phyloP scores from a whole-genome alignment of 2,113 vertebrate genomes.

The Myodes glareolus region DNA sequence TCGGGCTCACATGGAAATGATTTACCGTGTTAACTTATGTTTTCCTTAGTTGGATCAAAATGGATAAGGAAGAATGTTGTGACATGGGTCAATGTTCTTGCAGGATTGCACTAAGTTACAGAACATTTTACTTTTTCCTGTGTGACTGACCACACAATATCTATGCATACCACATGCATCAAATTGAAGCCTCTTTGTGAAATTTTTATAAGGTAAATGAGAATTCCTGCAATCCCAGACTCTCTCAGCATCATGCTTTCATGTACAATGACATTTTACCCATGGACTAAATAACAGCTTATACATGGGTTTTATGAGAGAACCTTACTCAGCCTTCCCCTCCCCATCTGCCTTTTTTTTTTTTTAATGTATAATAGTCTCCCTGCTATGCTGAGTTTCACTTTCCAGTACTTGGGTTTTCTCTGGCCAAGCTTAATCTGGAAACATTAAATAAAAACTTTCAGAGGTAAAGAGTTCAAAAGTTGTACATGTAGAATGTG shows the following conservation, averaged over 20 bases:
- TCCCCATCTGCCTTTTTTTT: not conserved
- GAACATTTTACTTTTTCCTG: not conserved
- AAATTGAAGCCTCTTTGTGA: not conserved
- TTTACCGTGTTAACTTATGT: slow-evolving; percentile 15
- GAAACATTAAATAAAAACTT: not conserved
- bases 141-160: not conserved
- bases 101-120: not conserved
- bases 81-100: not conserved
- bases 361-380: not conserved
- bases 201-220: not conserved
- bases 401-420: not conserved
- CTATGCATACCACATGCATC: not conserved
- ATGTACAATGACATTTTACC: not conserved
- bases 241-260: not conserved
- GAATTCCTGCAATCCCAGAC: slow-evolving; percentile 6
- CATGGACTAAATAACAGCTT: not conserved
- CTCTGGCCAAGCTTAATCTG: not conserved
- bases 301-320: slow-evolving; percentile 8
- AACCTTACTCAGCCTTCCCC: not conserved
- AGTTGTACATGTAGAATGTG: not conserved
- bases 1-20: not conserved
- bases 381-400: not conserved
- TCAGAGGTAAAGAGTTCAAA: not conserved
- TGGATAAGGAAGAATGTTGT: not conserved
- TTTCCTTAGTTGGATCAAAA: slow-evolving; percentile 24